phyloP scores from a whole-genome alignment of 1,140 invertebrate species.

The Bombus turneri region DNA sequence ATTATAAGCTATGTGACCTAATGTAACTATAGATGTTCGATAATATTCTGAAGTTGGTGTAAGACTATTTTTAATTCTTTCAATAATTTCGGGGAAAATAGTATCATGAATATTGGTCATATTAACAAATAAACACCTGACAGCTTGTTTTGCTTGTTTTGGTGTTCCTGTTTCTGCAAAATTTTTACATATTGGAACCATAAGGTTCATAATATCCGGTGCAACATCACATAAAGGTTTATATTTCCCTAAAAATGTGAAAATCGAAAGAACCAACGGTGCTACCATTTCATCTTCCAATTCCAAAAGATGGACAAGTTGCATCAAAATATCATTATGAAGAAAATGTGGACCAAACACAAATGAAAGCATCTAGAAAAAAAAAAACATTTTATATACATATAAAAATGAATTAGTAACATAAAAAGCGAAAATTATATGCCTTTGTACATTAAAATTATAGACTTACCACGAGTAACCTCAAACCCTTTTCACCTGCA shows the following conservation, averaged over 20 bases:
- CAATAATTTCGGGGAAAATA: conserved; percentile 94
- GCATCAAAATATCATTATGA: conserved; percentile 91
- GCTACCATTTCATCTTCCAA: conserved; percentile 92
- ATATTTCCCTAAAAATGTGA: conserved; percentile 94
- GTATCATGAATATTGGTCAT: conserved; percentile 90
- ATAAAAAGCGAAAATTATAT: neutral
- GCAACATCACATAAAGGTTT: conserved; percentile 90
- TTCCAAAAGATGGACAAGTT: conserved; percentile 90
- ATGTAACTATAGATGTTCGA: conserved; percentile 94
- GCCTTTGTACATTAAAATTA: conserved; percentile 6
- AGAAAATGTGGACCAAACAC: conserved; percentile 97
- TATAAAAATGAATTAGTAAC: conserved; percentile 21
- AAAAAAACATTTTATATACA: conserved; percentile 42
- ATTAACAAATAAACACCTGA: conserved; percentile 95
- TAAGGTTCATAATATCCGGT: conserved; percentile 86
- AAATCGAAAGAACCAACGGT: conserved; percentile 90
- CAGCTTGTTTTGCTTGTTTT: conserved; percentile 98
- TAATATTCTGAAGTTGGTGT: conserved; percentile 92
- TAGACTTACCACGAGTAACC: conserved; percentile 87
- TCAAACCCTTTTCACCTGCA: conserved; percentile 91
- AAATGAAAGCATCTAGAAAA: conserved; percentile 88
- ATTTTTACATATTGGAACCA: conserved; percentile 93
- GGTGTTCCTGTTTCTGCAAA: conserved; percentile 94
- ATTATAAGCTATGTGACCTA: conserved; percentile 97
- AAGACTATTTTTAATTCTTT: conserved; percentile 89